Conservation (phyloP, 2,888 invertebrate species). For the Rhodophaea formosa region DNA sequence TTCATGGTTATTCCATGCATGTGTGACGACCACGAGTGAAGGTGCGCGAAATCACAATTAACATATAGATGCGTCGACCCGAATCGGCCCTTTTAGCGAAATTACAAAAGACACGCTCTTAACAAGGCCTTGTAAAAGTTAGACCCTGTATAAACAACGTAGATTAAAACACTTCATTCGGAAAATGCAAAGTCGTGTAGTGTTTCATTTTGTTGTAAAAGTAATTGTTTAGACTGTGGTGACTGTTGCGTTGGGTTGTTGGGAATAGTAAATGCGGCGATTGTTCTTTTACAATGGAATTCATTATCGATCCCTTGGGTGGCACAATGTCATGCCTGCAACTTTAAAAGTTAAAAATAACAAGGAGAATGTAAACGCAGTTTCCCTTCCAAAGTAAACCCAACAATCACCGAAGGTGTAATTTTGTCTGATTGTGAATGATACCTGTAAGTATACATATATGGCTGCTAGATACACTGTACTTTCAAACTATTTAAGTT, state of each 20-base stretch:
- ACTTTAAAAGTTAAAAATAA: neutral
- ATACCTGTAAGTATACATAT: no score
- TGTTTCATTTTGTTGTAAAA: slow-evolving; percentile 23
- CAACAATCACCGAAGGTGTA: no score
- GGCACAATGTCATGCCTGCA: slow-evolving; percentile 30
- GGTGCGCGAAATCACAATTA: slow-evolving; percentile 69
- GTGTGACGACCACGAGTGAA: slow-evolving; percentile 42
- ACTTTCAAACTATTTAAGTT: no score
- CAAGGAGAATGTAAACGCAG: no score
- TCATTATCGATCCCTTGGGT: slow-evolving; percentile 51
- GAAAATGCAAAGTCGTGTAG: slow-evolving; percentile 32
- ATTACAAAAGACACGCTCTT: slow-evolving; percentile 70
- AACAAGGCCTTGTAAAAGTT: slow-evolving; percentile 55
- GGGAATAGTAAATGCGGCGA: slow-evolving; percentile 53
- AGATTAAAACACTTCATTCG: slow-evolving; percentile 49
- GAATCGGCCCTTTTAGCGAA: slow-evolving; percentile 63
- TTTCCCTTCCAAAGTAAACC: no score
- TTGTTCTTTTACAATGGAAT: slow-evolving; percentile 56
- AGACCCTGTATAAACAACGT: slow-evolving; percentile 38
- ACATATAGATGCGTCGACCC: slow-evolving; percentile 67
- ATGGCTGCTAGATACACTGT: no score
- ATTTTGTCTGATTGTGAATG: no score
- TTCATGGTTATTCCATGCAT: slow-evolving; percentile 61
- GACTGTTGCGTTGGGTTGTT: slow-evolving; percentile 38
- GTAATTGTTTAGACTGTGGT: slow-evolving; percentile 35